phyloP scores from a whole-genome alignment of 2,888 invertebrate species.

The Sinodicranocentrus sp. region DNA sequence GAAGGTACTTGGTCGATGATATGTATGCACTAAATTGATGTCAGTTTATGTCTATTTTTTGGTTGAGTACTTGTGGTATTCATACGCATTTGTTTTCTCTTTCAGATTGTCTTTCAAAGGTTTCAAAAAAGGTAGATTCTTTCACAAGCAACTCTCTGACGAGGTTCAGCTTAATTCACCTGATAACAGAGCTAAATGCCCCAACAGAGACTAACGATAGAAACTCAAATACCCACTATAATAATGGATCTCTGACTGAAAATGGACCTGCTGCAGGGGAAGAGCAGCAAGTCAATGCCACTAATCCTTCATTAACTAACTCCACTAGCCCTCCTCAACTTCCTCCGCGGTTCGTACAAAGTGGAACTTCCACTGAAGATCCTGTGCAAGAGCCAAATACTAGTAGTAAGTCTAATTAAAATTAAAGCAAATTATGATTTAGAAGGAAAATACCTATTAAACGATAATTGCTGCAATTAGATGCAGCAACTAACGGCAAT shows the following conservation, averaged over 20 bases:
- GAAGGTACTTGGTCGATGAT: conserved; percentile 66
- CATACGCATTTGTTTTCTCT: no score
- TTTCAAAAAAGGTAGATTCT: conserved; percentile 89
- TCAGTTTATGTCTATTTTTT: background rate
- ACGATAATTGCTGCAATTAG: conserved; percentile 11
- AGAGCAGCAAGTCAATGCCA: conserved; percentile 19
- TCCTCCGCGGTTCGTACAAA: conserved; percentile 70
- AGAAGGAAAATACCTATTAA: background rate
- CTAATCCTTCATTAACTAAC: conserved; percentile 58
- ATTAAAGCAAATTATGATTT: background rate
- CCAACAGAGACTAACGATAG: conserved; percentile 58
- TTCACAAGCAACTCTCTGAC: conserved; percentile 94
- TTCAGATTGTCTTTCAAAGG: conserved; percentile 91
- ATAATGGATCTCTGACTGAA: conserved; percentile 70
- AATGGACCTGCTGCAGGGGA: conserved; percentile 43
- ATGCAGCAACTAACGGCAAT: conserved; percentile 40
- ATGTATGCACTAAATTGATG: background rate
- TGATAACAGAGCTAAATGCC: conserved; percentile 76
- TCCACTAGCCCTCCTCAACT: conserved; percentile 69
- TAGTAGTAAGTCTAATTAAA: conserved; percentile 29
- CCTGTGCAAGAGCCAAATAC: conserved; percentile 39
- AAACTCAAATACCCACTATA: conserved; percentile 42
- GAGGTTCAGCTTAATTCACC: conserved; percentile 85
- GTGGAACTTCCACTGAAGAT: conserved; percentile 53
- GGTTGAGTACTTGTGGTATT: background rate